Conservation (phyloP, 1,140 invertebrate species). For the Campoletis sonorensis region DNA sequence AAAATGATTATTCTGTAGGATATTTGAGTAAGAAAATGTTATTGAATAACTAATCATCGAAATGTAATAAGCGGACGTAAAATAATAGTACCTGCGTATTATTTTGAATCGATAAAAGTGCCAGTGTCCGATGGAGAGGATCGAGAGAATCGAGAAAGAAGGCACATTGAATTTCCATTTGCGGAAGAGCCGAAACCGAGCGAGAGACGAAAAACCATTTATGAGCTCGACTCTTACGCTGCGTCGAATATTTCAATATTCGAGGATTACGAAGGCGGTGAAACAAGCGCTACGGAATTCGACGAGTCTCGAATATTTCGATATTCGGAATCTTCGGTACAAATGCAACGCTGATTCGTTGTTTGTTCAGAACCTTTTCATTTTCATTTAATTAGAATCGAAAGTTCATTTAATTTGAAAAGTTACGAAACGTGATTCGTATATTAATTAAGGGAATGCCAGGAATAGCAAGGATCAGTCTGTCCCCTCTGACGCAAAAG, state of each 20-base stretch:
- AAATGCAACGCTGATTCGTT: background rate
- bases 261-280: constrained; percentile 46
- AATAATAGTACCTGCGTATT: background rate
- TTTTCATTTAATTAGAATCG: too few species aligned
- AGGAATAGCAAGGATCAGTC: constrained; percentile 65
- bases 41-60: background rate
- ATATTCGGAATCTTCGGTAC: constrained; percentile 59
- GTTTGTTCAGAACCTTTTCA: too few species aligned
- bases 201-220: constrained; percentile 58
- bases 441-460: constrained; percentile 54
- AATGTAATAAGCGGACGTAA: background rate
- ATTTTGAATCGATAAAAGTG: background rate
- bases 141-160: constrained; percentile 51
- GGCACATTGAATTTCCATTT: constrained; percentile 43
- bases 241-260: constrained; percentile 41
- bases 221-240: constrained; percentile 61
- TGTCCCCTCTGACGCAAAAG: constrained; percentile 75
- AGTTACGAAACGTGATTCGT: background rate
- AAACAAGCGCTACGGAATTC: constrained; percentile 14
- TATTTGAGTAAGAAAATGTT: too few species aligned
- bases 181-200: constrained; percentile 3
- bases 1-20: too few species aligned
- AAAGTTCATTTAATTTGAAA: background rate
- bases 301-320: constrained; percentile 48
- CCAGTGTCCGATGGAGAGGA: constrained; percentile 5